Conservation (phyloP, 2,888 invertebrate species). For the Eilema sororculum region DNA sequence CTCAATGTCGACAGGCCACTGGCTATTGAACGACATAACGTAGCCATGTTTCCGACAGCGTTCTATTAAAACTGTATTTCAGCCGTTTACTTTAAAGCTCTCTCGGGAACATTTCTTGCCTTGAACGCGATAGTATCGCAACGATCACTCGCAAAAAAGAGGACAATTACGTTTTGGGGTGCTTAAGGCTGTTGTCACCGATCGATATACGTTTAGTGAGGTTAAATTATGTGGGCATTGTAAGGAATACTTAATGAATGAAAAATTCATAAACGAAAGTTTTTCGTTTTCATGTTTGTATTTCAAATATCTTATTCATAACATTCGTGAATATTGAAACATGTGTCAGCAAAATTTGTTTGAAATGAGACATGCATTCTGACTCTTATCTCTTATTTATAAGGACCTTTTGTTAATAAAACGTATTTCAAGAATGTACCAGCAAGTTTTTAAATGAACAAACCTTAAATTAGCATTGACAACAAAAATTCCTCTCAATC, state of each 20-base stretch:
- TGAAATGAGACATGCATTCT: no score
- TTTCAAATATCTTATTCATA: not conserved
- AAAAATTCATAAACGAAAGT: not conserved
- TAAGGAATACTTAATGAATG: not conserved
- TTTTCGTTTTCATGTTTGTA: not conserved
- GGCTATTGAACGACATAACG: constrained; percentile 15
- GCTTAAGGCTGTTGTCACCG: not conserved
- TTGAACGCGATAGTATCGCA: not conserved
- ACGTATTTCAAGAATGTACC: not conserved
- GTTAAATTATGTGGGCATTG: not conserved
- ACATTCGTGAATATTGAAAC: no score
- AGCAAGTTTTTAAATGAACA: not conserved
- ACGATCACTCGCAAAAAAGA: not conserved
- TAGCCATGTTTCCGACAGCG: constrained; percentile 18
- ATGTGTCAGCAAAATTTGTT: no score
- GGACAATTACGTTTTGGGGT: not conserved
- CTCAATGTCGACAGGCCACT: constrained; percentile 9
- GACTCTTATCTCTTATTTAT: no score
- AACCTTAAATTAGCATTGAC: constrained; percentile 36
- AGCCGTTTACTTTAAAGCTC: constrained; percentile 8
- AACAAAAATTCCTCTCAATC: constrained; percentile 49
- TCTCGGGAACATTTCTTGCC: constrained; percentile 6
- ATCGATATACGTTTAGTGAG: constrained; percentile 4
- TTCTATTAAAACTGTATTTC: constrained; percentile 17
- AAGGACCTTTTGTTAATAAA: no score